phyloP scores from a whole-genome alignment of 2,888 invertebrate genomes.

The Heliconius aoede region DNA sequence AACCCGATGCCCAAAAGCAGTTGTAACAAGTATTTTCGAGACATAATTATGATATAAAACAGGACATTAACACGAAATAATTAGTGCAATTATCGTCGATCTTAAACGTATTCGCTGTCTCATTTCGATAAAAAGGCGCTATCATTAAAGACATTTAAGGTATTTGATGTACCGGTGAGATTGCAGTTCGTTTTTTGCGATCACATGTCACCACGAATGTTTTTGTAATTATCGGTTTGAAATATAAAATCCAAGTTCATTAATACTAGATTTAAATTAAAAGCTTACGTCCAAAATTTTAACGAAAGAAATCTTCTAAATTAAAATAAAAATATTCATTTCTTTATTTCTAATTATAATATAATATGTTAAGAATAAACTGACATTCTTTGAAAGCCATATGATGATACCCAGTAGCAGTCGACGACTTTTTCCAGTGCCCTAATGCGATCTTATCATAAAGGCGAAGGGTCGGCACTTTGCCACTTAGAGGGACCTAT shows the following conservation, averaged over 20 bases:
- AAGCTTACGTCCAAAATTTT: not conserved
- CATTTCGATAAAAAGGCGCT: conserved; percentile 19
- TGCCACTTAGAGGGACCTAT: conserved; percentile 80
- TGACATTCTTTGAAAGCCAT: conserved; percentile 50
- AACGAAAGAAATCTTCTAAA: not conserved
- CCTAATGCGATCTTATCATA: conserved; percentile 81
- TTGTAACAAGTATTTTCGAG: not conserved
- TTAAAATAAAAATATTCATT: not conserved
- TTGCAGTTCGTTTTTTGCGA: conserved; percentile 12
- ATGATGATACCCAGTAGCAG: conserved; percentile 79
- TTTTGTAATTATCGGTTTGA: not conserved
- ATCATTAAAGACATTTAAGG: conserved; percentile 23
- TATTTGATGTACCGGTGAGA: conserved; percentile 34
- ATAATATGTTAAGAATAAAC: conserved; percentile 17
- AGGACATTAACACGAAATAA: conserved; percentile 20
- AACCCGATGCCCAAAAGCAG: not conserved
- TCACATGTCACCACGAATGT: not conserved
- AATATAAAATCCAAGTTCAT: not conserved
- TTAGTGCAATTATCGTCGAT: conserved; percentile 18
- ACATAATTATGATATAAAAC: conserved; percentile 16
- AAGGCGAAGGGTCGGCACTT: conserved; percentile 75
- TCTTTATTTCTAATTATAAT: not conserved
- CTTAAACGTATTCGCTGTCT: conserved; percentile 15
- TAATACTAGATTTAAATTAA: not conserved
- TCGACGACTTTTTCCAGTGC: conserved; percentile 66